Base-by-base conservation (phyloP, 2,888 invertebrate genomes). In the Mesorhabditis belari region DNA sequence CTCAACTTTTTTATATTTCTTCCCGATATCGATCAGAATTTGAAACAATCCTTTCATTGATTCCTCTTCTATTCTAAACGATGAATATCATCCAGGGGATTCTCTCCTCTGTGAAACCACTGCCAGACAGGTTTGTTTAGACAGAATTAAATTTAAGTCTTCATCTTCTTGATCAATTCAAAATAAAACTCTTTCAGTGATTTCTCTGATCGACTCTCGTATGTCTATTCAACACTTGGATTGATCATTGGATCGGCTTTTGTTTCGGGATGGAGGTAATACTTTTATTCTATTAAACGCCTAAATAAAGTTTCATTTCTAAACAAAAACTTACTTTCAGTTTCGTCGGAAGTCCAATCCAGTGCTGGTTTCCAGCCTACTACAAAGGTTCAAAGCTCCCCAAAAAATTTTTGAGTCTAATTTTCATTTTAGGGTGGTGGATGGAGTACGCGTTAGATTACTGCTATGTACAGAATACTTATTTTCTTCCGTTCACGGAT, bases 361-460 rank as follows among this genome's bases (percentile, higher is more conserved):
- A 83, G 70, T 84, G 84, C 76, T 85, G 85, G 85, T 83, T 84
- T 66, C 84, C 84, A 27, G 84, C 84, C 4, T 83, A 84, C 73
- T 84, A 84, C 73, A 81, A 82, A 62, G 82, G 82, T 69, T 79
- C 12, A 51, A 51, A 51, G 19, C 52, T 19, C 21, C 6, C 9
- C 12, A 55, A 55, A 25, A 55, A 19, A 26, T 9, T 55, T 25
- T 17, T 17, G 12, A 2, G 2, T n/a, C 12, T n/a, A 35, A 35
- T 35, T 35, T 28, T 57, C 19, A 5, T 60, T 73, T 25, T 49
- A 68, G 73, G 74, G 49, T 79, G 79, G 78, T 80, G 81, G 82
- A 82, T 82, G 67, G 83, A 84, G 67, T 84, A 83, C 74, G 83
- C 84, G 59, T 80, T 83, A 70, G 83, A 84, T 73, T 84, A 84